A percentile compares a stretch with the other conserved stretches of the same genome.
phyloP scores from a whole-genome alignment of 2,888 invertebrate genomes.

The Thecocarcelia acutangulata region DNA sequence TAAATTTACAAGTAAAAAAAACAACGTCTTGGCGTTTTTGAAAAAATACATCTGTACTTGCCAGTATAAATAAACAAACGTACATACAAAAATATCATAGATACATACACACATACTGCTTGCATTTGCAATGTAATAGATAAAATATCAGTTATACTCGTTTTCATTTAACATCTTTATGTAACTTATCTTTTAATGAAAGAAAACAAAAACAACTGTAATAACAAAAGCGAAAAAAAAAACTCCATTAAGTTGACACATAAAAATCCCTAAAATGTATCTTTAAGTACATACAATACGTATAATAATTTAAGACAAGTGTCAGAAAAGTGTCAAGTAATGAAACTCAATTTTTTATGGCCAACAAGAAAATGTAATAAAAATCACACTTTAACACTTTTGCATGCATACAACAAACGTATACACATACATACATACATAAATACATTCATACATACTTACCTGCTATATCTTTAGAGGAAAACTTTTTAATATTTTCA shows the following conservation, averaged over 20 bases:
- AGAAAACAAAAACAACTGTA: conserved; percentile 5
- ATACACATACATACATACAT: not conserved
- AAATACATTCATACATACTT: too few relatives aligned
- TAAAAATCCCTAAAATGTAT: conserved; percentile 19
- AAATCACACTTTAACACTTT: conserved; percentile 32
- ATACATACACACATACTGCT: not conserved
- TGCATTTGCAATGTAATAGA: not conserved
- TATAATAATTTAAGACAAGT: not conserved
- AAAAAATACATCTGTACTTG: conserved; percentile 19
- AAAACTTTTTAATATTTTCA: too few relatives aligned
- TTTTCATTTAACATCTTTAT: conserved; percentile 49
- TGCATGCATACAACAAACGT: too few relatives aligned
- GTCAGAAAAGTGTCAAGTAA: not conserved
- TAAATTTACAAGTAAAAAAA: conserved; percentile 30
- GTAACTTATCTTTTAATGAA: conserved; percentile 25
- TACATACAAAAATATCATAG: not conserved
- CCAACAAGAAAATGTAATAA: conserved; percentile 13
- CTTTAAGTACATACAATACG: not conserved
- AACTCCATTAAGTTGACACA: conserved; percentile 23
- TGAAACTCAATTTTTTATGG: conserved; percentile 1
- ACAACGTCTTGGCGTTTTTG: conserved; percentile 12
- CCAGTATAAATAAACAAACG: not conserved
- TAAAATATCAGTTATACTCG: conserved; percentile 20
- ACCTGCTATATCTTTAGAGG: too few relatives aligned
- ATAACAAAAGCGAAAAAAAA: not conserved